phyloP scores from a whole-genome alignment of 2,888 invertebrate genomes.

The Hirtodrosophila duncani region DNA sequence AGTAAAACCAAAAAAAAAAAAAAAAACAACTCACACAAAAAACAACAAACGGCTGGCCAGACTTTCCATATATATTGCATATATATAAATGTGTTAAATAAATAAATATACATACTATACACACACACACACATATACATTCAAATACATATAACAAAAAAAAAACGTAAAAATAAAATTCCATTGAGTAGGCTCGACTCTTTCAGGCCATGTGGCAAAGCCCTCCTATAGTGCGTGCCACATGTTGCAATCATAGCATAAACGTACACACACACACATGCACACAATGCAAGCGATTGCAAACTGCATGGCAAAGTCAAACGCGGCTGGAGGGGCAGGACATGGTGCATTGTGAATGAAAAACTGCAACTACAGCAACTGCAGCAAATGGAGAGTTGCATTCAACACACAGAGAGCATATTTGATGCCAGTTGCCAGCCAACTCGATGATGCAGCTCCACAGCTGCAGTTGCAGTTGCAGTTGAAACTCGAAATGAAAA shows the following conservation, averaged over 20 bases:
- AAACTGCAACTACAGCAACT: too few species aligned
- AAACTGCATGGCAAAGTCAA: constrained; percentile 23
- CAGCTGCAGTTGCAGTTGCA: constrained; percentile 9
- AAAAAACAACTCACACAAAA: constrained; percentile 32
- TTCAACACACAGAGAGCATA: constrained; percentile 47
- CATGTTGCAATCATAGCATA: constrained; percentile 56
- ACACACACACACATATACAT: neutral
- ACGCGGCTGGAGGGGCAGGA: constrained; percentile 1
- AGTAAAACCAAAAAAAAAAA: constrained; percentile 48
- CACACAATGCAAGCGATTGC: constrained; percentile 26
- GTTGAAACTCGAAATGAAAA: constrained; percentile 42
- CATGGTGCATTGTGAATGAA: too few species aligned
- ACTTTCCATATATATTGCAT: constrained; percentile 10
- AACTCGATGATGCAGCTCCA: constrained; percentile 31
- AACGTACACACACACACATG: constrained; percentile 2
- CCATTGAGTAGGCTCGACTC: too few species aligned
- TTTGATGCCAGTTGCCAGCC: constrained; percentile 44
- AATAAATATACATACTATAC: constrained; percentile 40
- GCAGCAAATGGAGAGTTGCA: neutral
- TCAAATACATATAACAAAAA: constrained; percentile 24
- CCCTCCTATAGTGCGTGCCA: constrained; percentile 68
- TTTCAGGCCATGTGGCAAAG: constrained; percentile 58
- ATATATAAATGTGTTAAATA: constrained; percentile 69
- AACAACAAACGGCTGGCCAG: constrained; percentile 27
- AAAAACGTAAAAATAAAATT: constrained; percentile 36